Conservation (phyloP, 1,140 invertebrate genomes). For the Scaptomyza pallida region DNA sequence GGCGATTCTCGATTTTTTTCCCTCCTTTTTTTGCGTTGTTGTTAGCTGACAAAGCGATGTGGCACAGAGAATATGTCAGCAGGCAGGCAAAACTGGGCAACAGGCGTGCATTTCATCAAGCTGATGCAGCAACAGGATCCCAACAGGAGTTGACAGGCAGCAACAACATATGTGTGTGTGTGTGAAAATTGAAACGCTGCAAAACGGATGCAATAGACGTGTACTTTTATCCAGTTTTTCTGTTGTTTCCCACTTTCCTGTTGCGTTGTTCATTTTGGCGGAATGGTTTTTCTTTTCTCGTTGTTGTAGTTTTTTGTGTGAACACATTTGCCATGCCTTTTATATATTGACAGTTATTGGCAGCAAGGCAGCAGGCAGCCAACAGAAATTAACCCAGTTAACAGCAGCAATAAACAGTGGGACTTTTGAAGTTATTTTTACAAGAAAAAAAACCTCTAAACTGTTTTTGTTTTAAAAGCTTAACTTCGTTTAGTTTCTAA, state of each 20-base stretch:
- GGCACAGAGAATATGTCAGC: not conserved
- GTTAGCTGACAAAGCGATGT: conserved; percentile 30
- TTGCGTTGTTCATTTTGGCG: conserved; percentile 4
- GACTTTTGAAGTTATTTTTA: too few relatives aligned
- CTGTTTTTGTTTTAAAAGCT: too few relatives aligned
- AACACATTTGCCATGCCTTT: conserved; percentile 54
- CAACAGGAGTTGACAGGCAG: not conserved
- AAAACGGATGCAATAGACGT: conserved; percentile 65
- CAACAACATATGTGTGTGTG: conserved; percentile 19
- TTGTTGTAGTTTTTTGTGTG: conserved; percentile 5
- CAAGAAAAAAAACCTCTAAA: too few relatives aligned
- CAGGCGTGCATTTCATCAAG: conserved; percentile 5
- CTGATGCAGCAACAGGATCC: not conserved
- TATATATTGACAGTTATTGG: conserved; percentile 23
- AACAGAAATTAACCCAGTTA: conserved; percentile 58
- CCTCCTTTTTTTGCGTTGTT: conserved; percentile 1
- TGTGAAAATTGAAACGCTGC: conserved; percentile 66
- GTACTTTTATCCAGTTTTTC: not conserved
- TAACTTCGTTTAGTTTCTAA: too few relatives aligned
- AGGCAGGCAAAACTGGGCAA: not conserved
- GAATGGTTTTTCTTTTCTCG: conserved; percentile 10
- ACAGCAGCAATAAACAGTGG: not conserved
- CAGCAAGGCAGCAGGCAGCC: not conserved
- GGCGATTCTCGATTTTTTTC: not conserved
- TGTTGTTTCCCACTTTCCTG: not conserved